Evolutionary conservation across 1,140 invertebrate species (phyloP), one percentile per base, ranked within the genome.

Genomic region (Cydia strobilella): DNA sequence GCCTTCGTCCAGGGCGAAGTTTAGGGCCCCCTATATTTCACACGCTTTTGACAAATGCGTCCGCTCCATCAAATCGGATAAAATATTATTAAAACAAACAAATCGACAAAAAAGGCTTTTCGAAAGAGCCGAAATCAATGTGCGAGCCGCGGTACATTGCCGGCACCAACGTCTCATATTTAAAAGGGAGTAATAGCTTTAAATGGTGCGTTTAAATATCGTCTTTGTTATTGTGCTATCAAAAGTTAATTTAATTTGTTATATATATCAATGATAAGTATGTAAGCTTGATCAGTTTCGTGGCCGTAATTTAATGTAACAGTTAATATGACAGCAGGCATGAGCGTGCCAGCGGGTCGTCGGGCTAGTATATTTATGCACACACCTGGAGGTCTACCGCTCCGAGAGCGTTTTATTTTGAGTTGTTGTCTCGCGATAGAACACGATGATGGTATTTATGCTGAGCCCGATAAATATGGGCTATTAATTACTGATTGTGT

Each of bases 51-150:
- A 93, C 91, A 93, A 93, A 93, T 93, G 91, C 85, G 84, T 83
- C 81, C 88, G 84, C 80, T 93, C 91, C 91, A 91, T 93, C 90
- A 92, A 83, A 86, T 81, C 85, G 82, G 88, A 93, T 91, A 91
- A 93, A 93, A 91, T 91, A 91, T 93, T 90, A 90, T 89, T 93
- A 93, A 93, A 93, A 93, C 91, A 93, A 93, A 93, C 89, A 93
- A 90, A 91, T 84, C 89, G 82, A 90, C 86, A 90, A 93, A 93
- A 91, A 91, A 90, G 80, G 84, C 86, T 90, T 90, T 90, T 88
- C 87, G 86, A 90, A 91, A 90, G 89, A 89, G 87, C 87, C 91
- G 89, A 91, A 93, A 93, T 93, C 91, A 91, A 93, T 93, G 89
- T 90, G 89, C 88, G 86, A 90, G 87, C 82, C 86, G 77, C 84